Base-by-base conservation (phyloP, 2,797 vertebrate species). In the Mormyrus hasselquistii region DNA sequence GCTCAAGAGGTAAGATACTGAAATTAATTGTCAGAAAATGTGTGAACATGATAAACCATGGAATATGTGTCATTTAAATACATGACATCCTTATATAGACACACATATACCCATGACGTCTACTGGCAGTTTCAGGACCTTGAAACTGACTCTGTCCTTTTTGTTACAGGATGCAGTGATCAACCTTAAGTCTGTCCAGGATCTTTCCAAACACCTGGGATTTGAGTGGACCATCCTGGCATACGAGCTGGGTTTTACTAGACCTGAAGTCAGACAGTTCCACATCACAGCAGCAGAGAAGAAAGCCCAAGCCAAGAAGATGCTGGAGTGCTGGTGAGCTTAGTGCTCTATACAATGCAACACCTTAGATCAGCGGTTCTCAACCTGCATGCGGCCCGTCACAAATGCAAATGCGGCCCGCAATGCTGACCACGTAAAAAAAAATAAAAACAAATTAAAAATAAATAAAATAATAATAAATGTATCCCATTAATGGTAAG, bases 181-280 rank as follows among this genome's bases (percentile, higher is more conserved):
- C 88, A 97, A 97, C 91, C 92, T 95, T 89, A 96, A 96, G 90
- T 96, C 95, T 0, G 91, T 97, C 90, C 92, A 95, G 91, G 96
- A 97, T 47, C 92, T 96, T 87, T 96, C 95, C 62, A 93, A 90
- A 50, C 94, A 96, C 91, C 91, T 96, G 55, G 93, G 96, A 14
- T 97, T 97, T 93, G 96, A 97, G 92, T 96, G 96, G 96, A 94
- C 94, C 0, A 91, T 95, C 91, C 89, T 97, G 87, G 96, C 96
- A 0, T 94, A 93, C 57, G 95, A 96, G 91, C 95, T 96, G 87
- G 96, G 95, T 87, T 97, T 97, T 92, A 96, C 90, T 90, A 95
- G 96, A 92, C 89, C 90, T 52, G 95, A 97, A 90, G 95, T 96
- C 5, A 90, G 93, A 6, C 94, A 93, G 50, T 97, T 97, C 91